These are phyloP conservation scores for Tipula helvola DNA, from an alignment of 2,888 invertebrate genomes.

Conservation along the genomic window DNA sequence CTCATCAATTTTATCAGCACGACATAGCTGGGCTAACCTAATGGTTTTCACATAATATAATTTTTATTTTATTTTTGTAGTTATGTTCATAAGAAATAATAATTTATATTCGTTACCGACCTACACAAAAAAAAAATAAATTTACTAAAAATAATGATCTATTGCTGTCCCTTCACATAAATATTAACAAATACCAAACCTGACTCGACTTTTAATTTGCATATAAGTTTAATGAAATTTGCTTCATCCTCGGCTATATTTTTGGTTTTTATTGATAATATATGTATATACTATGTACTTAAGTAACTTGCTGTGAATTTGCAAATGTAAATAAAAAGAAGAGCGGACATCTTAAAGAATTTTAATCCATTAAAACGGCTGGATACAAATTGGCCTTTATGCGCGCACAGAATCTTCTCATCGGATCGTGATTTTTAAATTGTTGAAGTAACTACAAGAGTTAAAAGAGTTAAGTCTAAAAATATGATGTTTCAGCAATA, in stretches of 20 bases:
- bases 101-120: background rate
- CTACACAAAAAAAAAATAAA: background rate
- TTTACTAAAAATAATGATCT: background rate
- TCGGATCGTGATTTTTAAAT: background rate
- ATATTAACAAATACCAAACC: background rate
- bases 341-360: background rate
- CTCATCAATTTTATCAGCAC: too few relatives aligned
- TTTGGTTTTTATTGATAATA: background rate
- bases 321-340: background rate
- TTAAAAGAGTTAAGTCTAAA: background rate
- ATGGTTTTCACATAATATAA: too few relatives aligned
- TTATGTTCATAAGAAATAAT: background rate
- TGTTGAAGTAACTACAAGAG: background rate
- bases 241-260: background rate
- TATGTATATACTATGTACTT: background rate
- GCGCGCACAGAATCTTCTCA: background rate
- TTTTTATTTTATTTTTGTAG: too few relatives aligned
- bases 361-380: background rate
- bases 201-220: background rate
- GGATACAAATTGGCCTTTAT: background rate
- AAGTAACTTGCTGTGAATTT: background rate
- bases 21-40: too few relatives aligned
- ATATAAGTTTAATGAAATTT: background rate
- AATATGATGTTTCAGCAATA: background rate
- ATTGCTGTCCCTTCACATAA: background rate